Base-by-base conservation (phyloP, 1,140 invertebrate genomes). In the Elysia chlorotica region DNA sequence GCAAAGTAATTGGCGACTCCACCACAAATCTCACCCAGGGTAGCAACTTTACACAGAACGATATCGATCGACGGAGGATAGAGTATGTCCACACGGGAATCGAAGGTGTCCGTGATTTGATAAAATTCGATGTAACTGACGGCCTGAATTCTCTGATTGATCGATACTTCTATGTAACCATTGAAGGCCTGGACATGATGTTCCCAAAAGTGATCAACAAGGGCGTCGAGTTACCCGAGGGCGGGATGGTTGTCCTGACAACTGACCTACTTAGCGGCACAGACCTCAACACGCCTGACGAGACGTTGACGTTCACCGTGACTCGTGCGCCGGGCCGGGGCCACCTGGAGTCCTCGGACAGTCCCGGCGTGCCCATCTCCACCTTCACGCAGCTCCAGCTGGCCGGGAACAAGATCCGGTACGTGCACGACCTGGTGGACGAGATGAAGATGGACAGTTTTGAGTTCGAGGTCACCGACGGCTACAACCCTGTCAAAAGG, bases 111-210 rank as follows among this genome's bases (percentile, higher is more conserved):
- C 71, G 86, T 25, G 88, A 89, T 69, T 66, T 87, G 2, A 81
- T 89, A 30, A 87, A 88, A 73, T 86, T 89, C 78, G 87, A 88
- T 72, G 79, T 89, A 5, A 87, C 86, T 6, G 88, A 89, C 80
- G 85, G 85, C 10, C 72, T 82, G 21, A 89, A 89, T 71, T 81
- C 82, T 0, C 77, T 87, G n/a, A 82, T 87, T 35, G 86, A 88
- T 71, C 72, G 84, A 1, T 83, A 87, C 65, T 87, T 89, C 78
- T 87, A 87, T 74, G 78, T 89, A 2, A 85, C 79, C 6, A 80
- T 89, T 21, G 82, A 85, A 74, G 85, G 85, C 10, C 74, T 84
- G n/a, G 87, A 88, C 68, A 80, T 79, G 17, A 74, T 82, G 2
- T 86, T 84, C 70, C 88, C 87, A 6, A 79, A 82, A 48, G 82